Conservation (phyloP, 2,113 vertebrate species). For the Chauna torquata region DNA sequence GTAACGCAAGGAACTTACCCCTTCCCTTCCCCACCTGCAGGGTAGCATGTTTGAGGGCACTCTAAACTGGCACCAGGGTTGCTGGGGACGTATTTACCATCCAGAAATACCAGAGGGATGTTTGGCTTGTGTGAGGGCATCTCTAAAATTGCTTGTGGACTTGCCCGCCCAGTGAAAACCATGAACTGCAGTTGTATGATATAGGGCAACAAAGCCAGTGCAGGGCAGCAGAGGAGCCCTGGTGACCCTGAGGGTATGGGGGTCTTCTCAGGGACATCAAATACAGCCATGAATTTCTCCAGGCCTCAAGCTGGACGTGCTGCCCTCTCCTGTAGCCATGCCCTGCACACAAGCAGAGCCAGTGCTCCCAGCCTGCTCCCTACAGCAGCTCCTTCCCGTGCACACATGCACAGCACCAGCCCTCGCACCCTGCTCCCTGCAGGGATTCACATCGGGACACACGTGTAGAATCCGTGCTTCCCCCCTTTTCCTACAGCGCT, state of each 20-base stretch:
- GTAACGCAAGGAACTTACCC: neutral
- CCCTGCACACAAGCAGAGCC: neutral
- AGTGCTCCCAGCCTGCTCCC: neutral
- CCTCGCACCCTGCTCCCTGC: neutral
- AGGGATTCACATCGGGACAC: neutral
- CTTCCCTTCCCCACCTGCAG: neutral
- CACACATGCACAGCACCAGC: neutral
- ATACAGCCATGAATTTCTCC: neutral
- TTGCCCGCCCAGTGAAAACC: neutral
- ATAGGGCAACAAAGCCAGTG: neutral
- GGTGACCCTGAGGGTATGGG: neutral
- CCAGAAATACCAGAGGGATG: neutral
- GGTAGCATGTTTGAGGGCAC: neutral
- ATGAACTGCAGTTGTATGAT: neutral
- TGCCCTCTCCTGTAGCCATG: neutral
- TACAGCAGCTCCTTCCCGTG: neutral
- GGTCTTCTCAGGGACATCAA: neutral
- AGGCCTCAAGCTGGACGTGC: neutral
- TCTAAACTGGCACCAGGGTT: neutral
- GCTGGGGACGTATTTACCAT: neutral
- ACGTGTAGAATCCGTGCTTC: neutral
- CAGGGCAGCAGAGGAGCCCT: neutral
- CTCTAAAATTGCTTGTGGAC: neutral
- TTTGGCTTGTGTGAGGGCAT: neutral
- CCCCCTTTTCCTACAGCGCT: neutral